Percentiles rank a stretch among this genome's conserved stretches.
These are phyloP conservation scores for Amniataba percoides DNA, from an alignment of 2,797 vertebrate species.

Conservation along the genomic window DNA sequence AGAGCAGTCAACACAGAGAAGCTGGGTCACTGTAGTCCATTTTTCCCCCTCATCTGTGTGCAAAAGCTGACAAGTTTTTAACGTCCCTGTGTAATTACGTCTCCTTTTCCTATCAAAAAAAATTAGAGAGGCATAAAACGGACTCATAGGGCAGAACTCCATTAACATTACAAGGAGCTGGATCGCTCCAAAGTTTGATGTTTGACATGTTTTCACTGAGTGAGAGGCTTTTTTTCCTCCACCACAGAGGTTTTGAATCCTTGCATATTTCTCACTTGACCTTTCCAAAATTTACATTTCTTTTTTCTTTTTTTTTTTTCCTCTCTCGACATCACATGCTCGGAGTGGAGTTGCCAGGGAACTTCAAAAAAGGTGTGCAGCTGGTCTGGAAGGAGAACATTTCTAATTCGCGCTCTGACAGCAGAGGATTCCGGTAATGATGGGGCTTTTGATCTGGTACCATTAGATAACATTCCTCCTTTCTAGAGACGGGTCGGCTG, in stretches of 20 bases:
- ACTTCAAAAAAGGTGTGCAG: constrained; percentile 60
- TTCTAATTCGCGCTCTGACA: constrained; percentile 69
- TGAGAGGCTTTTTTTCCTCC: constrained; percentile 23
- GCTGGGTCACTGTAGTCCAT: constrained; percentile 30
- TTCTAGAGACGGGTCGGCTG: constrained; percentile 67
- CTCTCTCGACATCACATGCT: constrained; percentile 41
- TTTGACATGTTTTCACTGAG: constrained; percentile 55
- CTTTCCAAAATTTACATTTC: constrained; percentile 48
- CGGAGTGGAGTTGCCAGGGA: constrained; percentile 61
- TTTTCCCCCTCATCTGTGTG: constrained; percentile 2
- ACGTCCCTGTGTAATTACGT: constrained; percentile 29
- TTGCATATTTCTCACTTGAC: constrained; percentile 71
- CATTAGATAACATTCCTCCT: constrained; percentile 77
- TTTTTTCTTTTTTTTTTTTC: constrained; percentile 19
- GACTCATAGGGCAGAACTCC: constrained; percentile 39
- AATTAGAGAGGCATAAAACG: constrained; percentile 35
- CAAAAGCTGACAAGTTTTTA: constrained; percentile 39
- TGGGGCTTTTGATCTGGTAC: constrained; percentile 76
- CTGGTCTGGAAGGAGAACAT: constrained; percentile 63
- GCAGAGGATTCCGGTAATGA: constrained; percentile 71
- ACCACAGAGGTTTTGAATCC: constrained; percentile 48
- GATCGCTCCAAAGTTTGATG: constrained; percentile 51
- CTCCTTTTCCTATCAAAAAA: constrained; percentile 26
- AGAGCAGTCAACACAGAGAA: constrained; percentile 56
- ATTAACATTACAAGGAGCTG: constrained; percentile 52